phyloP scores from a whole-genome alignment of 2,888 invertebrate genomes.

The Eudasyphora cyanicolor region DNA sequence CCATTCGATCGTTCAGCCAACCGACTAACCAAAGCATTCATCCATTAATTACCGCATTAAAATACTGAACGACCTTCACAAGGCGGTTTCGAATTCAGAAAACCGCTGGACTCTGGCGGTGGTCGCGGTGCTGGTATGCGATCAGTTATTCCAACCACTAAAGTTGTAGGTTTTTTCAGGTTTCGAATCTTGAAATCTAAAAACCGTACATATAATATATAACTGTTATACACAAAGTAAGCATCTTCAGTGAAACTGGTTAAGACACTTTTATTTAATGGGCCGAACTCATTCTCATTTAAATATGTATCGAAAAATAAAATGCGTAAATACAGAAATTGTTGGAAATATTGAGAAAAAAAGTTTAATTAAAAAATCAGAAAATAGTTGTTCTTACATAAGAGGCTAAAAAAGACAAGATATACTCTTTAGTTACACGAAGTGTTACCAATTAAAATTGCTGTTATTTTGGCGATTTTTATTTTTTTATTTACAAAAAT shows the following conservation, averaged over 20 bases:
- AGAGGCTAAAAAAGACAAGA: not conserved
- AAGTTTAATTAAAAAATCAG: not conserved
- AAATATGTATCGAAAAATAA: not conserved
- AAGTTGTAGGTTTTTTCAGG: not conserved
- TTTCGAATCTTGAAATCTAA: not conserved
- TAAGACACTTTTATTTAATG: not conserved
- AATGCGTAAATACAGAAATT: not conserved
- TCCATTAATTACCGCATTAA: slow-evolving; percentile 25
- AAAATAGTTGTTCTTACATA: not conserved
- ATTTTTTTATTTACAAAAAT: too few relatives aligned
- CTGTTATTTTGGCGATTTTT: too few relatives aligned
- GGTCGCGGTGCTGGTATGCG: not conserved
- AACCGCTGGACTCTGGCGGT: not conserved
- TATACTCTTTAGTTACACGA: too few relatives aligned
- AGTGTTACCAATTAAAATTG: too few relatives aligned
- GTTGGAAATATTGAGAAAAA: too few relatives aligned
- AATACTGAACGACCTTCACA: slow-evolving; percentile 57
- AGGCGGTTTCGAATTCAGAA: slow-evolving; percentile 45
- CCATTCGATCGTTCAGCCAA: not conserved
- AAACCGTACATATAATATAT: not conserved
- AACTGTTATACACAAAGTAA: not conserved
- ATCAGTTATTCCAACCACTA: not conserved
- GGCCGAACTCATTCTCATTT: not conserved
- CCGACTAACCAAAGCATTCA: not conserved
- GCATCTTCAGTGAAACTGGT: not conserved